Conservation (phyloP, 2,888 invertebrate genomes). For the Mesorhabditis sp. region DNA sequence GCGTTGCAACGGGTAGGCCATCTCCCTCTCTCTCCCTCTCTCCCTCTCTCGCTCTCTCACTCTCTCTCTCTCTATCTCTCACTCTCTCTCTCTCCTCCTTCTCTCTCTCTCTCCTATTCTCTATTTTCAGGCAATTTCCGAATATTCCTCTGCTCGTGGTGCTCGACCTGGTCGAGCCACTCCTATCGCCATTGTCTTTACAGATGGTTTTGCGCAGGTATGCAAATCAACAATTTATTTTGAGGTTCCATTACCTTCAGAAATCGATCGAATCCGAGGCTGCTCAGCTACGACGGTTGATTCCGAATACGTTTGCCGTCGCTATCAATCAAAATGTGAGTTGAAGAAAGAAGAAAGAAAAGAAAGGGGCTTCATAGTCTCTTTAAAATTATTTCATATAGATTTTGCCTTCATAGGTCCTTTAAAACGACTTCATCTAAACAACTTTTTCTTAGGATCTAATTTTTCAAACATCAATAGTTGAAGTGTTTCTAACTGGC, state of each 20-base stretch:
- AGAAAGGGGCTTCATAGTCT: no score
- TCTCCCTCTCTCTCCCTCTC: no score
- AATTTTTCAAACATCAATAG: no score
- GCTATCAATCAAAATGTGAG: slow-evolving; percentile 33
- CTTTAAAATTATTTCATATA: no score
- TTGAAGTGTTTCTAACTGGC: no score
- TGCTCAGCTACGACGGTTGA: slow-evolving; percentile 21
- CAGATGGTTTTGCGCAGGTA: slow-evolving; percentile 41
- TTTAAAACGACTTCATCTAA: no score
- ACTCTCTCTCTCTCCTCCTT: background rate
- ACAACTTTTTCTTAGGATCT: no score
- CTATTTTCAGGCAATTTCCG: slow-evolving; percentile 29
- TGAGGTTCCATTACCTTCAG: no score
- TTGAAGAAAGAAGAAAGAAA: no score
- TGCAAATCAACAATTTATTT: slow-evolving; percentile 11
- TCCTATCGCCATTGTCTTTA: slow-evolving; percentile 46
- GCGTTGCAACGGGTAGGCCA: slow-evolving; percentile 29
- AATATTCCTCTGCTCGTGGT: slow-evolving; percentile 31
- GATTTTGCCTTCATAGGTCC: no score
- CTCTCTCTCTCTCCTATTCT: background rate
- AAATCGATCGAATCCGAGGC: slow-evolving; percentile 22
- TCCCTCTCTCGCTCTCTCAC: no score
- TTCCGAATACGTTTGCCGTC: slow-evolving; percentile 43
- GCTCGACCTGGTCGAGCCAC: slow-evolving; percentile 37
- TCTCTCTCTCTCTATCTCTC: no score